phyloP scores from a whole-genome alignment of 1,140 invertebrate genomes.

The Dysdera silvatica region DNA sequence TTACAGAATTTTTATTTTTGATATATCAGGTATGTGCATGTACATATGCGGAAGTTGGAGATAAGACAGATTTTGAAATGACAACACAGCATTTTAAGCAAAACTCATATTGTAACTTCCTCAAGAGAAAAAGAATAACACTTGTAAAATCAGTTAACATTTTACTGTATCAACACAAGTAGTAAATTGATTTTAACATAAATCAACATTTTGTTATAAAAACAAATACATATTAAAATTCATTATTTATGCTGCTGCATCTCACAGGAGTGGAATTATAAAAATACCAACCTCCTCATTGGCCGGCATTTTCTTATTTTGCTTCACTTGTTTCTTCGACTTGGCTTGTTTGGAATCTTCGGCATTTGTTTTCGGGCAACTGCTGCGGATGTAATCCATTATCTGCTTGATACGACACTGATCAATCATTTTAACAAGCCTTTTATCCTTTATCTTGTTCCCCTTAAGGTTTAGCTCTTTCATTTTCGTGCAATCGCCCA shows the following conservation, averaged over 20 bases:
- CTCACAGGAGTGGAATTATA: neutral
- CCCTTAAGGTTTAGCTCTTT: slow-evolving; percentile 59
- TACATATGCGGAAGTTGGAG: no score
- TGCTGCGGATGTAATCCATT: slow-evolving; percentile 58
- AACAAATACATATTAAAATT: no score
- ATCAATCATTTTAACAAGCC: slow-evolving; percentile 61
- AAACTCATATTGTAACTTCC: no score
- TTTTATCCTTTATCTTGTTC: slow-evolving; percentile 62
- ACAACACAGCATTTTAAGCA: no score
- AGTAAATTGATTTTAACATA: no score
- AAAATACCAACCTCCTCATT: slow-evolving; percentile 4
- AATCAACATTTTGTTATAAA: no score
- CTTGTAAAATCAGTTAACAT: neutral
- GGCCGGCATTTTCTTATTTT: slow-evolving; percentile 32
- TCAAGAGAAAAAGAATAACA: neutral
- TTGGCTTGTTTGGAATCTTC: slow-evolving; percentile 43
- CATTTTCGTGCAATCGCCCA: slow-evolving; percentile 57
- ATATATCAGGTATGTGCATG: no score
- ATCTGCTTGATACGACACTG: slow-evolving; percentile 55
- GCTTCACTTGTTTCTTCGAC: slow-evolving; percentile 38
- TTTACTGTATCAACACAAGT: neutral
- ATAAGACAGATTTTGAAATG: no score
- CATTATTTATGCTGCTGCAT: neutral
- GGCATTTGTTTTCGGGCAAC: slow-evolving; percentile 47
- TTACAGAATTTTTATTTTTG: no score